A percentile compares a stretch with the other conserved stretches of the same genome.
phyloP scores from a whole-genome alignment of 1,140 invertebrate species.

The Drosophila hydei region DNA sequence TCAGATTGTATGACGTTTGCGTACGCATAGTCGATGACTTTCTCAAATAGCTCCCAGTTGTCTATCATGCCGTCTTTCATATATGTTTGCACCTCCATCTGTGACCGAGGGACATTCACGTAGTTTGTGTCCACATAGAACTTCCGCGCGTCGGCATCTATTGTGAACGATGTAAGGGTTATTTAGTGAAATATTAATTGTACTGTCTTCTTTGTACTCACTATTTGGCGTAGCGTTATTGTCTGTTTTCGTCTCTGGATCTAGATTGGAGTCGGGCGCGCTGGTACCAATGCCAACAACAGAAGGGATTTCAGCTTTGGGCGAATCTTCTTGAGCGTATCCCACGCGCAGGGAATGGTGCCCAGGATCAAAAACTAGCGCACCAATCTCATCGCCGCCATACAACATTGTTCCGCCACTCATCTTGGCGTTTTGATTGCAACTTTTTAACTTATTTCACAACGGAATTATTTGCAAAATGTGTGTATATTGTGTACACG shows the following conservation, averaged over 20 bases:
- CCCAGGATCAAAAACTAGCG: conserved; percentile 98
- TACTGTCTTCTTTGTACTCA: conserved; percentile 55
- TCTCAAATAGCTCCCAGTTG: conserved; percentile 98
- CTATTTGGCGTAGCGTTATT: conserved; percentile 85
- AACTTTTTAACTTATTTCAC: conserved; percentile 12
- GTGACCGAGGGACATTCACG: conserved; percentile 94
- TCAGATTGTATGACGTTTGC: conserved; percentile 93
- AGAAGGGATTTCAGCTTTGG: conserved; percentile 95
- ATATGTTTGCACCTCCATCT: conserved; percentile 93
- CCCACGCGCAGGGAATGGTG: conserved; percentile 90
- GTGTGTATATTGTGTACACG: conserved; percentile 40
- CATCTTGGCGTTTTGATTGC: conserved; percentile 64
- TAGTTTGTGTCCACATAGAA: conserved; percentile 94
- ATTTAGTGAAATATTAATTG: background rate
- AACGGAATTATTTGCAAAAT: conserved; percentile 22
- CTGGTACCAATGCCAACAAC: conserved; percentile 89
- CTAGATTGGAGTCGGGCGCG: conserved; percentile 85
- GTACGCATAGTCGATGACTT: conserved; percentile 95
- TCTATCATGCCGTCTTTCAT: conserved; percentile 98
- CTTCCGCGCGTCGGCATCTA: conserved; percentile 85
- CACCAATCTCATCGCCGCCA: conserved; percentile 98
- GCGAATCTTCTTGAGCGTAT: conserved; percentile 90
- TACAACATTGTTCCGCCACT: conserved; percentile 89
- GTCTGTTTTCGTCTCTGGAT: conserved; percentile 88
- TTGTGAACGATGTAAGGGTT: background rate